phyloP scores from a whole-genome alignment of 2,888 invertebrate genomes.

The Phymatocera aterrima region DNA sequence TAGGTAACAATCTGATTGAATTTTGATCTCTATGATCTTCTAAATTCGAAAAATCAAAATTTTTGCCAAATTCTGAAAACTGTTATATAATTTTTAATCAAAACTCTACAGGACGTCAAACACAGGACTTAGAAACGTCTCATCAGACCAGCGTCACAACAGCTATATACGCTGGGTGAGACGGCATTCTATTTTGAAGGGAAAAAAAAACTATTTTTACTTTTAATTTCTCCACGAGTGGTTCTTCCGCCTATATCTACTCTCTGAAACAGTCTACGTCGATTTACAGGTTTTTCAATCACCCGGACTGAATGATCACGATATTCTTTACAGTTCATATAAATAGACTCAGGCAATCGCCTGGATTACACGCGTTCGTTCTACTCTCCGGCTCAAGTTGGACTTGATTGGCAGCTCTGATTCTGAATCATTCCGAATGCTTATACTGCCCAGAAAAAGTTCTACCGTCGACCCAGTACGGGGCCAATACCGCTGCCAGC shows the following conservation, averaged over 20 bases:
- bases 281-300: neutral
- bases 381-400: constrained; percentile 55
- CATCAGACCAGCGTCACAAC: neutral
- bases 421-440: constrained; percentile 45
- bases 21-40: no score
- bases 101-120: no score
- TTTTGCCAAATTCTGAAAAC: no score
- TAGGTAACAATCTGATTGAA: no score
- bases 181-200: constrained; percentile 31
- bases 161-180: neutral
- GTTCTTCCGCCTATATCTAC: neutral
- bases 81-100: no score
- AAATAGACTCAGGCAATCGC: constrained; percentile 35
- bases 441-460: neutral
- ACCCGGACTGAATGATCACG: constrained; percentile 32
- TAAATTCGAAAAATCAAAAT: no score
- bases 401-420: constrained; percentile 57
- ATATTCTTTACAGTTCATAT: constrained; percentile 26
- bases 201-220: constrained; percentile 23
- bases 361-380: constrained; percentile 46
- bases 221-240: constrained; percentile 24
- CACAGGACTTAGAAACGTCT: no score
- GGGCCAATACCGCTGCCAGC: no score
- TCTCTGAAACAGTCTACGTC: neutral
- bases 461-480: no score